Conservation (phyloP, 1,140 invertebrate genomes). For the Drosophila setifemur region DNA sequence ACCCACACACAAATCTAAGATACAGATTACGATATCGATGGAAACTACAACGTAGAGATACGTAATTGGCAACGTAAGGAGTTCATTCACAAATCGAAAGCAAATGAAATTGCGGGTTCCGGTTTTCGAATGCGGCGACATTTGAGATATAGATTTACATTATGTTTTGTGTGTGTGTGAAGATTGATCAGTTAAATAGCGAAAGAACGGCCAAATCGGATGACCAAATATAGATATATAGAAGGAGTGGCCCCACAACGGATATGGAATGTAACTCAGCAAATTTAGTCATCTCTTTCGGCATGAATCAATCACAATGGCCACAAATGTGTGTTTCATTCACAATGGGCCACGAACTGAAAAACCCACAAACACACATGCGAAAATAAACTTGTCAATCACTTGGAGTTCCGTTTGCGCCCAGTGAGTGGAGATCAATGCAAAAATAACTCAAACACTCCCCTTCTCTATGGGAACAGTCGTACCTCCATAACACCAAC, state of each 20-base stretch:
- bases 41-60: background rate
- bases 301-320: slow-evolving; percentile 40
- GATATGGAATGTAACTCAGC: slow-evolving; percentile 18
- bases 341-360: slow-evolving; percentile 7
- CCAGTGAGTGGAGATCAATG: slow-evolving; percentile 19
- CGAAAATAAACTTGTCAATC: slow-evolving; percentile 16
- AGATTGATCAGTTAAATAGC: slow-evolving; percentile 1
- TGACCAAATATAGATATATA: slow-evolving; percentile 16
- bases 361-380: background rate
- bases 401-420: slow-evolving; percentile 25
- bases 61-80: slow-evolving; percentile 20
- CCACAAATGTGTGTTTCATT: slow-evolving; percentile 17
- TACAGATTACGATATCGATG: background rate
- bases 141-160: background rate
- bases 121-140: background rate
- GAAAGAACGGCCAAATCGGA: slow-evolving; percentile 16
- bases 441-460: slow-evolving; percentile 3
- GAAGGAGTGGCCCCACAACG: slow-evolving; percentile 36
- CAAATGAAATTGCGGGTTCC: slow-evolving; percentile 12
- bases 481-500: no score
- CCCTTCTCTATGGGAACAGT: no score
- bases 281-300: slow-evolving; percentile 31
- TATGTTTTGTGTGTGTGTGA: background rate
- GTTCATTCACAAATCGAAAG: slow-evolving; percentile 32
- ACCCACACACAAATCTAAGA: slow-evolving; percentile 15